phyloP scores from a whole-genome alignment of 1,140 invertebrate genomes.

The Heliconius himera region DNA sequence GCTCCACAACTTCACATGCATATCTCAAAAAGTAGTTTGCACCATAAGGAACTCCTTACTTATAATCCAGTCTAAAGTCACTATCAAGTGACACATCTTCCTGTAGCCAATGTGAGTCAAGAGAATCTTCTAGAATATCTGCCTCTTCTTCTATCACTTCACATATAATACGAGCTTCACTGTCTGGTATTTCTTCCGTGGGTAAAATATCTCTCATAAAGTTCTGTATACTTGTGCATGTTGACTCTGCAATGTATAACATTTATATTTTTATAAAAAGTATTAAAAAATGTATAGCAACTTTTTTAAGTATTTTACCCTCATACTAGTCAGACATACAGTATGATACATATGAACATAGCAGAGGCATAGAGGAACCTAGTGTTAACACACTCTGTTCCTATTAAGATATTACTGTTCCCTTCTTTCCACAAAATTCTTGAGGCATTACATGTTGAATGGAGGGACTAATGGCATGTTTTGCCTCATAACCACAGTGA shows the following conservation, averaged over 20 bases:
- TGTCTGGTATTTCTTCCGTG: slow-evolving; percentile 61
- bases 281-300: neutral
- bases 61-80: slow-evolving; percentile 63
- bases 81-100: slow-evolving; percentile 64
- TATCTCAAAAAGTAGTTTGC: too few relatives aligned
- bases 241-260: slow-evolving; percentile 61
- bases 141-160: slow-evolving; percentile 71
- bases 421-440: too few relatives aligned
- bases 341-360: too few relatives aligned
- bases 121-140: slow-evolving; percentile 65
- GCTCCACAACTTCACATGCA: too few relatives aligned
- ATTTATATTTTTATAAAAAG: neutral
- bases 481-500: too few relatives aligned
- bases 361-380: too few relatives aligned
- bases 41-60: slow-evolving; percentile 38
- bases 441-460: too few relatives aligned
- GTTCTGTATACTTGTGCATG: slow-evolving; percentile 71
- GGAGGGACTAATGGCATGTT: too few relatives aligned
- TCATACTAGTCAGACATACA: too few relatives aligned
- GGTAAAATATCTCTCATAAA: slow-evolving; percentile 69
- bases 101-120: slow-evolving; percentile 71
- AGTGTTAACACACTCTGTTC: too few relatives aligned
- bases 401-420: too few relatives aligned
- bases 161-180: slow-evolving; percentile 61
- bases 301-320: too few relatives aligned